These are phyloP conservation scores for Oxyura jamaicensis DNA, from an alignment of 2,113 vertebrate genomes.

Conservation along the genomic window DNA sequence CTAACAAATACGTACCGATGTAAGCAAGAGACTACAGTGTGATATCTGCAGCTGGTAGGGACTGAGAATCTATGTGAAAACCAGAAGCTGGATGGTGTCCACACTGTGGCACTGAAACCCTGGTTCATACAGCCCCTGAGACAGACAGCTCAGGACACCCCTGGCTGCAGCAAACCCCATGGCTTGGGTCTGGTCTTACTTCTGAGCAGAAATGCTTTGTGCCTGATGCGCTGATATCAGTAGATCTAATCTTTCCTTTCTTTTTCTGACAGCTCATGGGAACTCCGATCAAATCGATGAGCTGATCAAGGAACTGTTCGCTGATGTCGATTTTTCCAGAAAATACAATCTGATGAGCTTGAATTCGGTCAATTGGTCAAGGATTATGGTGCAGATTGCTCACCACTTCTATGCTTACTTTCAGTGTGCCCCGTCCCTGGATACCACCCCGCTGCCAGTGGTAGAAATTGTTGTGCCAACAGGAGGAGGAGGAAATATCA, in stretches of 20 bases:
- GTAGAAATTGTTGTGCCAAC: slow-evolving; percentile 94
- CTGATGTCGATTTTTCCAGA: slow-evolving; percentile 80
- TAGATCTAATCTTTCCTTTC: slow-evolving; percentile 14
- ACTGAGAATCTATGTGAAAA: neutral
- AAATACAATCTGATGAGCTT: slow-evolving; percentile 87
- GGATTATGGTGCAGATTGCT: slow-evolving; percentile 90
- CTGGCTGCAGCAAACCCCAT: neutral
- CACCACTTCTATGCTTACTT: slow-evolving; percentile 92
- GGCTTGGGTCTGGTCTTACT: neutral
- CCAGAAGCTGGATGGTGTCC: neutral
- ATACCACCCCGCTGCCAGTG: slow-evolving; percentile 52
- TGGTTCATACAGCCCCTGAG: neutral
- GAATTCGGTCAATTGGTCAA: slow-evolving; percentile 93
- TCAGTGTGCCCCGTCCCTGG: slow-evolving; percentile 62
- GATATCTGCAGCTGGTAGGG: neutral
- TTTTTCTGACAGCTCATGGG: slow-evolving; percentile 81
- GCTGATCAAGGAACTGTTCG: slow-evolving; percentile 84
- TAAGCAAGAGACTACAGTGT: neutral
- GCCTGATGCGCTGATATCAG: neutral
- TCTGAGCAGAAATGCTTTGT: neutral
- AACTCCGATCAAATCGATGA: slow-evolving; percentile 90
- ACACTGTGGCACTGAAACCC: neutral
- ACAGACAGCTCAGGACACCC: neutral
- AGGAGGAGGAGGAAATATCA: slow-evolving; percentile 90
- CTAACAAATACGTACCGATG: neutral